Evolutionary conservation across 2,797 vertebrate genomes (phyloP), one percentile per base, ranked within the genome.

Genomic region (Rhynchonycteris naso): DNA sequence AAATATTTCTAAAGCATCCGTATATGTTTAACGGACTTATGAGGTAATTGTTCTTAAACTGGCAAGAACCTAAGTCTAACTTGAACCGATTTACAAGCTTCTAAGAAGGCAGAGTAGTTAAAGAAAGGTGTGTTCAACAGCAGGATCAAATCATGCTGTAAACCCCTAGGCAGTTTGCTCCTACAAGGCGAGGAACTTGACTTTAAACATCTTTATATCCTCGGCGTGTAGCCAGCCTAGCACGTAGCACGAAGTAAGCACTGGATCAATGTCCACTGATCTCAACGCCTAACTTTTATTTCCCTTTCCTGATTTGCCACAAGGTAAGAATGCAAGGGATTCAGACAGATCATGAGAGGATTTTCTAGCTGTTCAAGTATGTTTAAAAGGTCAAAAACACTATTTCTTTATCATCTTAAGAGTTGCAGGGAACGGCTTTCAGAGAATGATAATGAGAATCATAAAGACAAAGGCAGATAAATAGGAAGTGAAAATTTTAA

Each of bases 181-280:
- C 80, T 75, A 54, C 58, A 66, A 94, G 54, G 43, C 54, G 79
- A 90, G 24, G 24, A 84, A 58, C 38, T 68, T 54, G 28, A 35
- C 81, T 88, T 95, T 63, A 95, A 94, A 94, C 80, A 65, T 72
- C 84, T 87, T 91, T 83, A 84, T 89, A 84, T 26, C 76, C 78
- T 95, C 38, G 38, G 88, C 80, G 65, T 65, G 43, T 68, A 82
- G 75, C n/a, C 35, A 82, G 75, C n/a, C 35, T 22, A 54, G 26
- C 61, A 78, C 11, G 38, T 2, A 54, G 69, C 43, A 88, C 18
- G 83, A 91, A 95, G 78, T 59, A 92, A 75, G 61, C 33, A 61
- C 16, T n/a, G 63, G 69, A 92, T 85, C 95, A 96, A 90, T 2
- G 15, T 16, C 89, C 72, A 76, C 24, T 52, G 33, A 93, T 76